phyloP scores from a whole-genome alignment of 2,113 vertebrate genomes.

The Hypanus sabinus region DNA sequence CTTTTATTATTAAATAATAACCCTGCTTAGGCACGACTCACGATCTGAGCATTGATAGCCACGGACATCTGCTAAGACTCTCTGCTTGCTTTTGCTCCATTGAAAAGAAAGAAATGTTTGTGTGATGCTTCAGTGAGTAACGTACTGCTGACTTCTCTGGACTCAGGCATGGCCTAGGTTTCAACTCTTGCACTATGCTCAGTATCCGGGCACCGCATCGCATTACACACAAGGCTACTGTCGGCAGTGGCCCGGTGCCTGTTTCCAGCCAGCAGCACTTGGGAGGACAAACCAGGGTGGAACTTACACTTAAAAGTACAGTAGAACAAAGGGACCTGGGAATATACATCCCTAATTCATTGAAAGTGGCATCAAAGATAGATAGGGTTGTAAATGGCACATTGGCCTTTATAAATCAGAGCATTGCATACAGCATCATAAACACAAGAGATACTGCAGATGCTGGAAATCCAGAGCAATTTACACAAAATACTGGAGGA shows the following conservation, averaged over 20 bases:
- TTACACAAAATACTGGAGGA: too few species aligned
- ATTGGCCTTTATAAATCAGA: too few species aligned
- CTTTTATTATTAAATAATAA: conserved; percentile 24
- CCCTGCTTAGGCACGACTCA: not conserved
- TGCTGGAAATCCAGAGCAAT: too few species aligned
- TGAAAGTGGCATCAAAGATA: too few species aligned
- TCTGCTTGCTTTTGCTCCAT: not conserved
- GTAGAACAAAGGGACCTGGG: too few species aligned
- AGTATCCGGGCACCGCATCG: not conserved
- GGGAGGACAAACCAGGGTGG: not conserved
- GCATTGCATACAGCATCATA: too few species aligned
- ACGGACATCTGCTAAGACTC: not conserved
- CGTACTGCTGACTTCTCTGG: not conserved
- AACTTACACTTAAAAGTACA: too few species aligned
- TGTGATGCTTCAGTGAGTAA: conserved; percentile 18
- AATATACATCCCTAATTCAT: too few species aligned
- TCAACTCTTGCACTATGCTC: not conserved
- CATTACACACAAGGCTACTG: not conserved
- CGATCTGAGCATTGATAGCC: not conserved
- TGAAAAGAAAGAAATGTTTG: not conserved
- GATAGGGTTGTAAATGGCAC: too few species aligned
- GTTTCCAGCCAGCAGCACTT: not conserved
- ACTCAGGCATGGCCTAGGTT: not conserved
- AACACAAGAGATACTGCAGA: too few species aligned
- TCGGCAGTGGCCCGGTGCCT: not conserved